Percentiles rank a stretch among this genome's conserved stretches.
Conservation (phyloP, 2,888 invertebrate genomes). For the Tipula helvola region DNA sequence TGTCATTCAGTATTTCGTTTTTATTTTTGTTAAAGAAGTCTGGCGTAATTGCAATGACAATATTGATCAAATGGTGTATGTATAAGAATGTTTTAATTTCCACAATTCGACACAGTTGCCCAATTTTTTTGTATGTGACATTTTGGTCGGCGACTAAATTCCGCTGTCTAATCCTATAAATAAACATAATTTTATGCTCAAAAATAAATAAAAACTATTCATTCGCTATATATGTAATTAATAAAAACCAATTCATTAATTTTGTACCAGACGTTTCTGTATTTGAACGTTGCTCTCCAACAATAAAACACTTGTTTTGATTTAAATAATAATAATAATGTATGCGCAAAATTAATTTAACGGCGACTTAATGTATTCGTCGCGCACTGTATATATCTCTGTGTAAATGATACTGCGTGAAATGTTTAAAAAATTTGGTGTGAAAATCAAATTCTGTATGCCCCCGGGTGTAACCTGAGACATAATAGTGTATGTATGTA, state of each 20-base stretch:
- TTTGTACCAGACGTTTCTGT: background rate
- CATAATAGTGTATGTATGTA: too few species aligned
- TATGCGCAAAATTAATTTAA: background rate
- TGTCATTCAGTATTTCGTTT: constrained; percentile 7
- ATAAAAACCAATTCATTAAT: background rate
- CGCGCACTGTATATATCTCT: background rate
- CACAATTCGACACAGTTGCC: background rate
- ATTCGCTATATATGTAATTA: background rate
- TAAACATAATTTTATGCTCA: background rate
- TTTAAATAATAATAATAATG: background rate
- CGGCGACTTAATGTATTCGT: background rate
- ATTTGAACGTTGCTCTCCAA: background rate
- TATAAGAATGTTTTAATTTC: background rate
- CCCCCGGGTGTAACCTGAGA: background rate
- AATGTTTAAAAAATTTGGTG: background rate
- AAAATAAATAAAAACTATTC: background rate
- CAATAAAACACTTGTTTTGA: constrained; percentile 4
- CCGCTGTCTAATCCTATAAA: background rate
- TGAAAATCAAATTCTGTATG: background rate
- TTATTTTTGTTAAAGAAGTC: background rate
- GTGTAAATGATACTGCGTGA: background rate
- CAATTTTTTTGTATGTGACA: background rate
- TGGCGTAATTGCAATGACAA: background rate
- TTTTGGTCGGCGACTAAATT: background rate
- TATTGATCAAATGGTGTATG: background rate